A percentile compares a stretch with the other conserved stretches of the same genome.
Evolutionary conservation across 2,797 vertebrate species (phyloP).

Genomic region (Calcarius lapponicus): DNA sequence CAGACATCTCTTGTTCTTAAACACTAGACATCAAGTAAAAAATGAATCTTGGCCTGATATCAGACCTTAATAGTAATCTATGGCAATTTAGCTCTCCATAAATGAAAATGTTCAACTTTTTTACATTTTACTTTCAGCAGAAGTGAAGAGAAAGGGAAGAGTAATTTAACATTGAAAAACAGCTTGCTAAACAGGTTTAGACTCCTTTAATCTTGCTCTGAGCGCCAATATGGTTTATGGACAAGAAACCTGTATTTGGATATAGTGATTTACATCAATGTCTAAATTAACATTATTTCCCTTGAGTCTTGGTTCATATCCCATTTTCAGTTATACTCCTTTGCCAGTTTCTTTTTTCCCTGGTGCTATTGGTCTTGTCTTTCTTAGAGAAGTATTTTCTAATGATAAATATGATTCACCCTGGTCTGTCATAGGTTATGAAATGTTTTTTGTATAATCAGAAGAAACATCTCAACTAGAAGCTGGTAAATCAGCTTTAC

Average conservation of each 20-base stretch:
- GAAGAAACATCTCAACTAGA: constrained; percentile 2
- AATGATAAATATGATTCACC: background rate
- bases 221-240: background rate
- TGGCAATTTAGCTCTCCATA: constrained; percentile 52
- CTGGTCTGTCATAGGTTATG: background rate
- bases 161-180: constrained; percentile 35
- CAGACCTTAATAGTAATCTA: constrained; percentile 61
- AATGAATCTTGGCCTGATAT: constrained; percentile 66
- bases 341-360: background rate
- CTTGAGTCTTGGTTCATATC: background rate
- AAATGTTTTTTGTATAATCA: constrained; percentile 13
- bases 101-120: constrained; percentile 46
- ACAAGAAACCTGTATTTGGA: background rate
- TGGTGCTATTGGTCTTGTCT: background rate
- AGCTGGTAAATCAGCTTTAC: constrained; percentile 34
- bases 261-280: background rate
- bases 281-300: constrained; percentile 14
- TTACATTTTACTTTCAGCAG: constrained; percentile 31
- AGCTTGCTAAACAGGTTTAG: background rate
- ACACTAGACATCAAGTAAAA: constrained; percentile 60
- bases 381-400: background rate
- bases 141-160: constrained; percentile 20
- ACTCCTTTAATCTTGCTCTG: constrained; percentile 31
- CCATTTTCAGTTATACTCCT: background rate
- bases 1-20: constrained; percentile 65